These are phyloP conservation scores for Halictus ligatus DNA, from an alignment of 2,888 invertebrate species.

Conservation along the genomic window DNA sequence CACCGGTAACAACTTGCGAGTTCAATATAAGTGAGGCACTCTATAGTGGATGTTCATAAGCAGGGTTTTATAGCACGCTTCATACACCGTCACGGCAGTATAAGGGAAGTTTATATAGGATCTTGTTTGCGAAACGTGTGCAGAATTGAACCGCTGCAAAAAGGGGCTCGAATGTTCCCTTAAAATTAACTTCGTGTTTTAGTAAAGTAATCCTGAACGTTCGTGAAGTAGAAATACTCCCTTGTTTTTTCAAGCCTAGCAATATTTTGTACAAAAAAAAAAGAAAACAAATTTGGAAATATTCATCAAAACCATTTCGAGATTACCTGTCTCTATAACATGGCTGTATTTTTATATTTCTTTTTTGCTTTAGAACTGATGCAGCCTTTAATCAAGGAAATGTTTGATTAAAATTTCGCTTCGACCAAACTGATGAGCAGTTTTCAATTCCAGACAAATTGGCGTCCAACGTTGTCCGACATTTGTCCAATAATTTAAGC, in stretches of 20 bases:
- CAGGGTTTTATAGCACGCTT: conserved; percentile 25
- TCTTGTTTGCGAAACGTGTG: background rate
- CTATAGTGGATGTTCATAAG: conserved; percentile 3
- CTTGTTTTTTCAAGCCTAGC: no score
- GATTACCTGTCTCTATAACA: background rate
- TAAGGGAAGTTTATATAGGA: conserved; percentile 2
- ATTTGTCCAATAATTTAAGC: background rate
- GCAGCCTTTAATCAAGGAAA: background rate
- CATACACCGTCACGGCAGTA: background rate
- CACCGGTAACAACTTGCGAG: background rate
- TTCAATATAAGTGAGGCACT: background rate
- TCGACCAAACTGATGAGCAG: background rate
- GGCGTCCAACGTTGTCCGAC: background rate
- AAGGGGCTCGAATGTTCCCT: background rate
- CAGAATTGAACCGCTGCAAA: conserved; percentile 26
- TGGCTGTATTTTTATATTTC: background rate
- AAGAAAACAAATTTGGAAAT: background rate
- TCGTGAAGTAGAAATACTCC: background rate
- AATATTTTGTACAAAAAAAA: background rate
- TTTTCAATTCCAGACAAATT: background rate
- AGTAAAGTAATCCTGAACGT: background rate
- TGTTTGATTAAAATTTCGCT: background rate
- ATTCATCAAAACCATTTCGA: background rate
- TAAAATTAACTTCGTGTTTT: conserved; percentile 6
- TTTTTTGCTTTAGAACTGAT: background rate